phyloP scores from a whole-genome alignment of 2,888 invertebrate genomes.

The Lamellibrachia satsuma region DNA sequence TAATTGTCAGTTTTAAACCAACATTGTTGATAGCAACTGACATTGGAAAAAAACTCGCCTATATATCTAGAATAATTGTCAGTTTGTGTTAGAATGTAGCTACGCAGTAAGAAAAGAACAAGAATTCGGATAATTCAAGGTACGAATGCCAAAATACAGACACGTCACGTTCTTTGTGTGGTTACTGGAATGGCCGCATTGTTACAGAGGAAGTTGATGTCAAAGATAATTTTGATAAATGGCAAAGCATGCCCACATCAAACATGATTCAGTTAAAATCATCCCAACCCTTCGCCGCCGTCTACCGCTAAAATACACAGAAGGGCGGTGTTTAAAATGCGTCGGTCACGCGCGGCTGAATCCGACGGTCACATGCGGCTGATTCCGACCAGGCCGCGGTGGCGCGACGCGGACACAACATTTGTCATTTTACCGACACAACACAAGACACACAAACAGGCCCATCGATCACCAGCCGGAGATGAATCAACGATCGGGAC shows the following conservation, averaged over 20 bases:
- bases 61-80: neutral
- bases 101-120: neutral
- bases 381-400: neutral
- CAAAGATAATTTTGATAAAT: neutral
- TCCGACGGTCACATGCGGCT: neutral
- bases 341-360: neutral
- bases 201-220: neutral
- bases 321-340: neutral
- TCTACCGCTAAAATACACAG: neutral
- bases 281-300: neutral
- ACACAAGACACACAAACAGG: neutral
- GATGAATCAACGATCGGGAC: neutral
- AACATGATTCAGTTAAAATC: neutral
- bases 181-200: neutral
- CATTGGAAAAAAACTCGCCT: too few relatives aligned
- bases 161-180: neutral
- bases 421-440: slow-evolving; percentile 3
- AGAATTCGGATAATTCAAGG: neutral
- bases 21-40: neutral
- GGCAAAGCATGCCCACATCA: neutral
- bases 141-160: neutral
- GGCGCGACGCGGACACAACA: neutral
- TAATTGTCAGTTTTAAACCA: neutral
- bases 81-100: too few relatives aligned
- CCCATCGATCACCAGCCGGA: neutral